Conservation (phyloP, 2,113 vertebrate genomes). For the Ctenodactylus gundi region DNA sequence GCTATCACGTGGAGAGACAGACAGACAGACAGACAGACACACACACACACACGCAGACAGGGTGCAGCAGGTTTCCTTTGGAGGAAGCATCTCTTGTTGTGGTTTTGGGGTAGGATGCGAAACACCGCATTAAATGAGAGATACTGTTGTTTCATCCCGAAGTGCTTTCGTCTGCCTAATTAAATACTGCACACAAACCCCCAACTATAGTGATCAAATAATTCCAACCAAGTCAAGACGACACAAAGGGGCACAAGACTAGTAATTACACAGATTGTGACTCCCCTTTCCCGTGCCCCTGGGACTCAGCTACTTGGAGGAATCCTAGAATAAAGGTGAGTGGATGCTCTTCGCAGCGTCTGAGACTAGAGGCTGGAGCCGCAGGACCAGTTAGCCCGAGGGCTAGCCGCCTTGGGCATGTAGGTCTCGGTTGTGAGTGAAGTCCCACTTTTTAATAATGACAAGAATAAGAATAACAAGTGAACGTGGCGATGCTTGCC, state of each 20-base stretch:
- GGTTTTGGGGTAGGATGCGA: constrained; percentile 32
- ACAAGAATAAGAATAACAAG: neutral
- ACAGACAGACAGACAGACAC: neutral
- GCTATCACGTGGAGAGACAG: neutral
- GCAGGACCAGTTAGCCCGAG: neutral
- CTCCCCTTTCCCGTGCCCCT: neutral
- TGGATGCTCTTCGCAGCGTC: neutral
- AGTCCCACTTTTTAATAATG: neutral
- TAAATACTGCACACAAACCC: constrained; percentile 52
- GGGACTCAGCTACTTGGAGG: constrained; percentile 24
- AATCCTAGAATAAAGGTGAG: neutral
- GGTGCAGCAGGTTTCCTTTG: neutral
- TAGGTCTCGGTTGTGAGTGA: neutral
- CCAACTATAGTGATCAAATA: constrained; percentile 61
- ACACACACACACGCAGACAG: neutral
- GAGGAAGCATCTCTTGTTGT: constrained; percentile 40
- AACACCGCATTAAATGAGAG: constrained; percentile 60
- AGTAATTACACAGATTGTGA: constrained; percentile 41
- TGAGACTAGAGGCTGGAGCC: neutral
- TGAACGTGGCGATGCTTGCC: neutral
- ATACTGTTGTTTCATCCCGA: constrained; percentile 58
- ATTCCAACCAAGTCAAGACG: constrained; percentile 50
- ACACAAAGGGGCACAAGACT: constrained; percentile 46
- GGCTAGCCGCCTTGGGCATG: neutral
- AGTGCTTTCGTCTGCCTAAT: constrained; percentile 66